Base-by-base conservation (phyloP, 1,140 invertebrate genomes). In the Drosophila fuyamai region DNA sequence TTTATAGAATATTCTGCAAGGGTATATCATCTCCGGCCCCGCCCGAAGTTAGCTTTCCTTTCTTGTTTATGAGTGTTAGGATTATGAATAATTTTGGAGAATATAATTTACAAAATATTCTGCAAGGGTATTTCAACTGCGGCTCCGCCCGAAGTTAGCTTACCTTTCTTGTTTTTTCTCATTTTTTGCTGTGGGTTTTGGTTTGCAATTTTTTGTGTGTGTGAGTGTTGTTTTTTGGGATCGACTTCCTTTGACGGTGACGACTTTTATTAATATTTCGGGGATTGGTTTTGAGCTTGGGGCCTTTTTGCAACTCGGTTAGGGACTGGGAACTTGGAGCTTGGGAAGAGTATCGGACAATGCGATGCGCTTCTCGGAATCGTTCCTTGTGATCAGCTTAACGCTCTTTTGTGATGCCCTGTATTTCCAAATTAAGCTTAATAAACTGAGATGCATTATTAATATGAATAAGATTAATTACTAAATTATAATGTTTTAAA, bases 191-290 rank as follows among this genome's bases (percentile, higher is more conserved):
- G 50, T 50, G 56, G 41, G 38, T 41, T 50, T 79, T 36, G 57
- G 59, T 56, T 68, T 67, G 32, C 14, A 35, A 14, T 63, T 54
- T 32, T 66, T 53, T 46, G 4, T 40, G 46, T 48, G 60, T 38
- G 16, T 44, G 60, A 32, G 23, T 44, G 44, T 68, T 50, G 50
- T 56, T 58, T 47, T 68, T 79, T 81, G 62, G 71, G 71, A 73
- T 76, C 60, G 71, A 79, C 72, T 86, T 86, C 83, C 83, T 66
- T 83, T 88, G 83, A 88, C 83, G 83, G 76, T 88, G 83, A 88
- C 83, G 83, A 89, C 83, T 88, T 88, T 88, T 88, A 88, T 88
- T 89, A 88, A 88, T 88, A 89, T 88, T 78, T 78, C 53, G 51
- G 75, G 75, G 75, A 68, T 79, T 88, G 76, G 83, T 77, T 68